These are phyloP conservation scores for Ptiloglossa arizonensis DNA, from an alignment of 1,140 invertebrate genomes.

Conservation along the genomic window DNA sequence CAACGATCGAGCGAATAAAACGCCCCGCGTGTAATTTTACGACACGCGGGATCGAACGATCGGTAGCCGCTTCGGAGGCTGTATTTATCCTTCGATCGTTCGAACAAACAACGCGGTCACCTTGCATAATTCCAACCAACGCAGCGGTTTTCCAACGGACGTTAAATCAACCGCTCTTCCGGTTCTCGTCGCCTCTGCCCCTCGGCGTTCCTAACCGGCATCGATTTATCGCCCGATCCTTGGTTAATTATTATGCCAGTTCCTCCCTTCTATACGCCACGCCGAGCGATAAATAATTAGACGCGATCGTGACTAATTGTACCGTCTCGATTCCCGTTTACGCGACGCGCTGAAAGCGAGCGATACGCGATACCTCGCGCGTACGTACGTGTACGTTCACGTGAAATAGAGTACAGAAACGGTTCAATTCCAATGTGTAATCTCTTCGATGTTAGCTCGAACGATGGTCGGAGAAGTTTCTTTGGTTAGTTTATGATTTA, in stretches of 20 bases:
- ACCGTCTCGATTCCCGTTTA: slow-evolving; percentile 21
- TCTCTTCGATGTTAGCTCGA: too few relatives aligned
- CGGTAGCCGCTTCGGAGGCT: slow-evolving; percentile 11
- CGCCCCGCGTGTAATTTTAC: slow-evolving; percentile 38
- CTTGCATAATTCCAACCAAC: slow-evolving; percentile 43
- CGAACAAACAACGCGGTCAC: slow-evolving; percentile 51
- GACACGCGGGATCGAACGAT: slow-evolving; percentile 12
- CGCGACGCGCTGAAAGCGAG: not conserved
- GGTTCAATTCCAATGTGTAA: too few relatives aligned
- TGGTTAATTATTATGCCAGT: slow-evolving; percentile 32
- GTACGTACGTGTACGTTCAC: too few relatives aligned
- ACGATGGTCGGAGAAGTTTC: too few relatives aligned
- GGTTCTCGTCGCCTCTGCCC: slow-evolving; percentile 8
- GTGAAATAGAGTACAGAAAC: too few relatives aligned
- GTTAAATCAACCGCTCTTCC: slow-evolving; percentile 41
- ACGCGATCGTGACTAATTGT: slow-evolving; percentile 47
- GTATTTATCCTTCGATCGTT: slow-evolving; percentile 57
- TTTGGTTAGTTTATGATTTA: too few relatives aligned
- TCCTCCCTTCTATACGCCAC: not conserved
- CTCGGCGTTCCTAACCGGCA: not conserved
- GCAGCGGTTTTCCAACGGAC: slow-evolving; percentile 12
- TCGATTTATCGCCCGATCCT: slow-evolving; percentile 17
- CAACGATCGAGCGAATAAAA: slow-evolving; percentile 45
- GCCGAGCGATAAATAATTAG: slow-evolving; percentile 37
- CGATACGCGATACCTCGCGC: too few relatives aligned